phyloP scores from a whole-genome alignment of 2,113 vertebrate species.

The Macquaria ambigua region DNA sequence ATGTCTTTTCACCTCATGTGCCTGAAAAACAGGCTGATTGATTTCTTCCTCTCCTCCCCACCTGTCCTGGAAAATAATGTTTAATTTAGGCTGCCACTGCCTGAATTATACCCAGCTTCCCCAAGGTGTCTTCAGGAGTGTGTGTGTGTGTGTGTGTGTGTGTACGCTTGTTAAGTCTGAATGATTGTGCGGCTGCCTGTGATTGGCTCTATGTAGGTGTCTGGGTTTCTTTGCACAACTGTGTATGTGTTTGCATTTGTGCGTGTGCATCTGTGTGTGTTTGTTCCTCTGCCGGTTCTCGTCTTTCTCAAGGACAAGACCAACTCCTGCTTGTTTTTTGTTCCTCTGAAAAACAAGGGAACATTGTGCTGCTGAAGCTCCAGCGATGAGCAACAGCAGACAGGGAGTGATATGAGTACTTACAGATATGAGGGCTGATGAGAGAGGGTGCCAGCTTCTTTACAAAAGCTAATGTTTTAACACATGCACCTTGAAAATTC shows the following conservation, averaged over 20 bases:
- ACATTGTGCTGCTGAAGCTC: slow-evolving; percentile 43
- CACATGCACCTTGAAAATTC: slow-evolving; percentile 1
- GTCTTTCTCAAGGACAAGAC: slow-evolving; percentile 61
- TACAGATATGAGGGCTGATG: slow-evolving; percentile 14
- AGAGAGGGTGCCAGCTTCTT: slow-evolving; percentile 27
- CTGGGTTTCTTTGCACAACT: slow-evolving; percentile 21
- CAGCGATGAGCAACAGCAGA: slow-evolving; percentile 37
- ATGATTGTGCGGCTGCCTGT: slow-evolving; percentile 17
- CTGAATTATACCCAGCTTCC: slow-evolving; percentile 52
- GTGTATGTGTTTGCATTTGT: slow-evolving; percentile 14
- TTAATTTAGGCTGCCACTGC: slow-evolving; percentile 39
- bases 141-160: slow-evolving; percentile 27
- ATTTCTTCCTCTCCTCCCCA: slow-evolving; percentile 38
- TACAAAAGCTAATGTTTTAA: slow-evolving; percentile 22
- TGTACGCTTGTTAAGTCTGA: slow-evolving; percentile 11
- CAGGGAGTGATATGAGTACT: slow-evolving; percentile 6
- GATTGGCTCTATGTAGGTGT: slow-evolving; percentile 15
- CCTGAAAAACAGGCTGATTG: slow-evolving; percentile 29
- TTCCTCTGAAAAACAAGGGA: slow-evolving; percentile 41
- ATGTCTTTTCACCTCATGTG: slow-evolving; percentile 18
- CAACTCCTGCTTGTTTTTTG: slow-evolving; percentile 32
- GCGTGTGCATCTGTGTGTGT: slow-evolving; percentile 18
- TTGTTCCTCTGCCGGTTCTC: slow-evolving; percentile 26
- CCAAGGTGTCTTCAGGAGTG: slow-evolving; percentile 48
- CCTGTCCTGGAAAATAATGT: slow-evolving; percentile 61